A percentile compares a stretch with the other conserved stretches of the same genome.
Conservation (phyloP, 1,140 invertebrate genomes). For the Pissodes strobi region DNA sequence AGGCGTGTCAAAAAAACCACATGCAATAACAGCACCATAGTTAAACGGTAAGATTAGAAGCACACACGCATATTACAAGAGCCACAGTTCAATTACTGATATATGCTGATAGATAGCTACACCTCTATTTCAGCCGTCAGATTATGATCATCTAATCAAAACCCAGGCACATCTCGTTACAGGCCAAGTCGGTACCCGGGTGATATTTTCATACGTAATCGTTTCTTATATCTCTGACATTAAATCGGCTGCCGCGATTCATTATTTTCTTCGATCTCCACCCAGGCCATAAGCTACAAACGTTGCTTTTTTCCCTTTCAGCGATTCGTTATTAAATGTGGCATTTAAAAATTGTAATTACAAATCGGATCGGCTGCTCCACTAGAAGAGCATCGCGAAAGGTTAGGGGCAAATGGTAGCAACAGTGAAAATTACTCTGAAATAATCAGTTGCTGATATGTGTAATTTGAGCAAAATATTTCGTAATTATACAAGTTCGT, state of each 20-base stretch:
- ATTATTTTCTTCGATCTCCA: conserved; percentile 26
- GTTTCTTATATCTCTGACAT: conserved; percentile 26
- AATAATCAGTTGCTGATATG: conserved; percentile 8
- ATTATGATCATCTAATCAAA: conserved; percentile 37
- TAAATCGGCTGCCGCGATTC: conserved; percentile 34
- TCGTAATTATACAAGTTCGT: neutral
- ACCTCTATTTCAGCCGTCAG: conserved; percentile 32
- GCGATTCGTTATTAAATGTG: conserved; percentile 29
- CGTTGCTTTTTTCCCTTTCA: conserved; percentile 5
- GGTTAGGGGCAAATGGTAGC: conserved; percentile 30
- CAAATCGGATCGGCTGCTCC: neutral
- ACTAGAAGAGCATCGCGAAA: conserved; percentile 10
- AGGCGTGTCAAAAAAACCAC: conserved; percentile 4
- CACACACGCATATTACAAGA: conserved; percentile 14
- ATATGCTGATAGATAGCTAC: conserved; percentile 18
- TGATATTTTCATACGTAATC: conserved; percentile 35
- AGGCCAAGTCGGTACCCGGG: neutral
- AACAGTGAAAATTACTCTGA: conserved; percentile 15
- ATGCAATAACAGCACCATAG: neutral
- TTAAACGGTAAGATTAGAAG: conserved; percentile 6
- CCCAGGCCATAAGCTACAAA: conserved; percentile 20
- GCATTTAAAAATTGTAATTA: conserved; percentile 37
- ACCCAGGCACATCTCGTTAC: conserved; percentile 25
- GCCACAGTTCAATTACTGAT: conserved; percentile 24
- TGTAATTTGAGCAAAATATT: conserved; percentile 11